Evolutionary conservation across 2,113 vertebrate species (phyloP), one percentile per base, ranked within the genome.

Genomic region (Myanophis thanlyinensis): DNA sequence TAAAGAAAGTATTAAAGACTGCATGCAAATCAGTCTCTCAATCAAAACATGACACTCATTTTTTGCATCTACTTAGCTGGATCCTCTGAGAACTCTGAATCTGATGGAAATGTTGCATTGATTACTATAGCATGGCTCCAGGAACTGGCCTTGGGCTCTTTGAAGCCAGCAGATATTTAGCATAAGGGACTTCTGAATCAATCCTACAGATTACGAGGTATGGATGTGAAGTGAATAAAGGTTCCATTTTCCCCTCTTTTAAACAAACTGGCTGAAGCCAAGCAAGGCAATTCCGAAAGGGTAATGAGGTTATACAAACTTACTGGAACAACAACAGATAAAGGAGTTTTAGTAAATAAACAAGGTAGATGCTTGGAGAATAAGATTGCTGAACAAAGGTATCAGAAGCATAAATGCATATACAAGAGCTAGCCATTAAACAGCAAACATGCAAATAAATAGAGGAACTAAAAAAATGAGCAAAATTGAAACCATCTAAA

Each of bases 121-220:
- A 89, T 92, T 56, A 56, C n/a, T 53, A 92, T 48, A 89, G 27
- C 46, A 51, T 62, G 48, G 49, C n/a, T 85, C 53, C 7, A 30
- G 73, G 89, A 67, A 18, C 35, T 92, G 22, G 9, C 49, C 11
- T 54, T 6, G 27, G 51, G 53, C 40, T 87, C 46, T 47, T 84
- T 92, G 46, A 89, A 85, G 73, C 56, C 51, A 89, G 88, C 73
- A 86, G 12, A 23, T 62, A 85, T 85, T 59, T 93, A 89, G 88
- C 88, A 23, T 46, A 62, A 53, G 80, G 73, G 85, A 92, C 35
- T 85, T 92, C 51, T 10, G 30, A 67, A 5, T 54, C 80, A 92
- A 85, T 49, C 52, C 47, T 85, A 80, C n/a, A 62, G 89, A 85
- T 90, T 85, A 59, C 9, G 6, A 80, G n/a, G 6, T 40, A 35